Base-by-base conservation (phyloP, 1,140 invertebrate species). In the Trichogramma pretiosum region DNA sequence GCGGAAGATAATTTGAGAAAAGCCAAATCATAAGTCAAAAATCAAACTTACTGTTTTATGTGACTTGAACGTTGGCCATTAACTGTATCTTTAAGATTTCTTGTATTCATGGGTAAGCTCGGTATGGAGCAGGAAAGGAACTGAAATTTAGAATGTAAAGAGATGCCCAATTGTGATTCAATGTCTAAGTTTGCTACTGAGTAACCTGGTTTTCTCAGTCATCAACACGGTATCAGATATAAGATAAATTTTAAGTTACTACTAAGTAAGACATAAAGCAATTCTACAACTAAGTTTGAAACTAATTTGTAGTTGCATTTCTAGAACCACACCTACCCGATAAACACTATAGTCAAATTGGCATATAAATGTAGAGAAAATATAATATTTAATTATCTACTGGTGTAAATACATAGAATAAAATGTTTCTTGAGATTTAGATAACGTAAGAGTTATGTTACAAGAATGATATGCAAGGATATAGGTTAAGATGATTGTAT, bases 141-240 rank as follows among this genome's bases (percentile, higher is more conserved):
- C 64, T 67, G 63, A 65, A 67, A 67, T 61, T 61, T 65, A 67
- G 61, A 67, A 66, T 60, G 60, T 57, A 61, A 56, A 59, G 56
- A 54, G 58, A 63, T 60, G 53, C 63, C 60, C 59, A 60, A 58
- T n/a, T n/a, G n/a, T n/a, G n/a, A n/a, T n/a, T 35, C 21, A 22
- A 19, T 34, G 22, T n/a, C 38, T 41, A 41, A 34, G n/a, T 18
- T 35, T 41, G 33, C n/a, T 35, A 16, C n/a, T n/a, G n/a, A n/a
- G n/a, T n/a, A n/a, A n/a, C n/a, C n/a, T n/a, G n/a, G n/a, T n/a
- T n/a, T n/a, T n/a, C n/a, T n/a, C n/a, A n/a, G n/a, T n/a, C n/a
- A n/a, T n/a, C n/a, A n/a, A n/a, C n/a, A 26, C 18, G 41, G 33
- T 38, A 43, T 21, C 3, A 21, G 18, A 24, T 23, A 24, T 49